Evolutionary conservation across 2,888 invertebrate species (phyloP).

Genomic region (Plemyria rubiginata): DNA sequence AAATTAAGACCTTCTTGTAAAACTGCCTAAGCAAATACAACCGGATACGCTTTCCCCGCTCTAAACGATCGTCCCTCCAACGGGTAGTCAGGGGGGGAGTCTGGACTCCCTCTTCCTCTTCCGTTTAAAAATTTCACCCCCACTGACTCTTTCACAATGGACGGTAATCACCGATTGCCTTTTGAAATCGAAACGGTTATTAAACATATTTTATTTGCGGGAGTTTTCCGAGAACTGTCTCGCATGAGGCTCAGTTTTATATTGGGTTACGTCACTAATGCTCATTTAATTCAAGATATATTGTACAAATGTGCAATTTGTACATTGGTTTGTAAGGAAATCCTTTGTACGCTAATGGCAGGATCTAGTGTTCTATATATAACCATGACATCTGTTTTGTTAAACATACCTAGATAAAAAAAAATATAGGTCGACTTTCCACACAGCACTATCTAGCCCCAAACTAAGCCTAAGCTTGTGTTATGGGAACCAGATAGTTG

Average conservation of each 20-base stretch:
- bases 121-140: constrained; percentile 83
- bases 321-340: no score
- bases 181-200: constrained; percentile 82
- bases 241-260: neutral
- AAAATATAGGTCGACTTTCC: no score
- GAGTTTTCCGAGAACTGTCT: constrained; percentile 12
- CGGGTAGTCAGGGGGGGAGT: constrained; percentile 35
- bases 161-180: constrained; percentile 81
- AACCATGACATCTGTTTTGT: no score
- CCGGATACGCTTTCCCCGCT: constrained; percentile 57
- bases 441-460: no score
- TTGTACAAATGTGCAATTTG: no score
- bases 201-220: constrained; percentile 58
- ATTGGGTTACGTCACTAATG: neutral
- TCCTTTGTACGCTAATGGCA: no score
- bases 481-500: no score
- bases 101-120: constrained; percentile 45
- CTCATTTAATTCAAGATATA: no score
- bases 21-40: constrained; percentile 49
- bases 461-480: no score
- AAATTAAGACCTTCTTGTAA: constrained; percentile 29
- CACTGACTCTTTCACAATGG: constrained; percentile 73
- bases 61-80: constrained; percentile 48
- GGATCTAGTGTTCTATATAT: no score
- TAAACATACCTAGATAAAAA: no score